These are phyloP conservation scores for Callinectes sapidus DNA, from an alignment of 2,888 invertebrate genomes.

Conservation along the genomic window DNA sequence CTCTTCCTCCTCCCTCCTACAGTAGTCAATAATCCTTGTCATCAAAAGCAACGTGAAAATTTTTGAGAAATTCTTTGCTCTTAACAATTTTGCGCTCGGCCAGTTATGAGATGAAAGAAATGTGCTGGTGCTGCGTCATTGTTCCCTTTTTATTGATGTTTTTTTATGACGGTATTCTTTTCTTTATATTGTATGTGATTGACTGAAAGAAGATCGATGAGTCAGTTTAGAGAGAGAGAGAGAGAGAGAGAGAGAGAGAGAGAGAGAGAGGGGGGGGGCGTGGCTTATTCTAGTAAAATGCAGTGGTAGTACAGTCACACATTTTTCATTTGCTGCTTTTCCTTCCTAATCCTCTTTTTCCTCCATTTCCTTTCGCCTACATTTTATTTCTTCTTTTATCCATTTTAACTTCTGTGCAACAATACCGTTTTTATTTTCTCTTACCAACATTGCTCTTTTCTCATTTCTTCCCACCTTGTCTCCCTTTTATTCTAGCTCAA, in stretches of 20 bases:
- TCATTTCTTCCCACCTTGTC: not conserved
- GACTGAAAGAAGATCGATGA: not conserved
- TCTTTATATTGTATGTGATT: not conserved
- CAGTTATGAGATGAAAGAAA: slow-evolving; percentile 17
- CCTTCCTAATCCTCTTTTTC: not conserved
- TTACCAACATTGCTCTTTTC: not conserved
- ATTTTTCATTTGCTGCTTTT: not conserved
- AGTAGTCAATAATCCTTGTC: slow-evolving; percentile 24
- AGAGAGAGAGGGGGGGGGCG: not conserved
- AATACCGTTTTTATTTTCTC: not conserved
- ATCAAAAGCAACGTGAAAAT: not conserved
- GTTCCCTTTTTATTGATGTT: not conserved
- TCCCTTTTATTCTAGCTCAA: not conserved
- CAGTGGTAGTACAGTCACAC: not conserved
- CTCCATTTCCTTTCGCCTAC: not conserved
- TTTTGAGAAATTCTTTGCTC: not conserved
- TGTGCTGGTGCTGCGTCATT: not conserved
- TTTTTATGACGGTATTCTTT: not conserved
- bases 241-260: slow-evolving; percentile 17
- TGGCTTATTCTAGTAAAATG: not conserved
- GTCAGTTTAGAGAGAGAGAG: not conserved
- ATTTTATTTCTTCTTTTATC: not conserved
- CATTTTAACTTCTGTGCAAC: not conserved
- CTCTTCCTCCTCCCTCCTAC: not conserved
- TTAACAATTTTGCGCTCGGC: not conserved